Base-by-base conservation (phyloP, 2,888 invertebrate species). In the Heliconius erato region DNA sequence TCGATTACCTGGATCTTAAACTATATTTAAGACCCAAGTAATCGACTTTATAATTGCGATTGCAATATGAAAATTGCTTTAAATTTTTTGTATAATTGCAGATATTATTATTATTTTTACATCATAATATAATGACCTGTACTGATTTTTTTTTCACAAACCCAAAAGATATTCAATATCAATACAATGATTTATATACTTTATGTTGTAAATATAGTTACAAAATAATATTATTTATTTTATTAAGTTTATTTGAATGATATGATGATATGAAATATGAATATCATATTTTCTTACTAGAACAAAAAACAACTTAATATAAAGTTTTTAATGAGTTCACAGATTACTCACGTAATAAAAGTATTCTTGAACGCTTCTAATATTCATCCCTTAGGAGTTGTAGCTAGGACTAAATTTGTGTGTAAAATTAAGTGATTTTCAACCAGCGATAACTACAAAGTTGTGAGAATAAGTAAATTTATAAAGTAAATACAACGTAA, bases 401-500 rank as follows among this genome's bases (percentile, higher is more conserved):
- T 32, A 35, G 32, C 32, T 63, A 32, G 44, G 71, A 7, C n/a
- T 76, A 76, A 76, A 35, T 76, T 35, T 76, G 14, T 76, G n/a
- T 63, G 59, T 32, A 14, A 26, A 35, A 35, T 14, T 14, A 63
- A 59, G 9, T n/a, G 69, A 71, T 69, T 69, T 44, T 77, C 9
- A 6, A n/a, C 40, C n/a, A 12, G n/a, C n/a, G 32, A 1, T 32
- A 32, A 5, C n/a, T 71, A n/a, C 12, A 14, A 44, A 65, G 28
- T 79, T 76, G 28, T 28, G 65, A 72, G 49, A 44, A 40, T 74
- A 40, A 78, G 68, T 67, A 79, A 68, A 40, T 81, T 80, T 79
- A 32, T 63, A 11, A 32, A 14, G 32, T 65, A n/a, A 54, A 81
- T 72, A 49, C n/a, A 65, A 63, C 49, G 28, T 76, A 79, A 83